These are phyloP conservation scores for Cyclopterus lumpus DNA, from an alignment of 2,797 vertebrate genomes.

Conservation along the genomic window DNA sequence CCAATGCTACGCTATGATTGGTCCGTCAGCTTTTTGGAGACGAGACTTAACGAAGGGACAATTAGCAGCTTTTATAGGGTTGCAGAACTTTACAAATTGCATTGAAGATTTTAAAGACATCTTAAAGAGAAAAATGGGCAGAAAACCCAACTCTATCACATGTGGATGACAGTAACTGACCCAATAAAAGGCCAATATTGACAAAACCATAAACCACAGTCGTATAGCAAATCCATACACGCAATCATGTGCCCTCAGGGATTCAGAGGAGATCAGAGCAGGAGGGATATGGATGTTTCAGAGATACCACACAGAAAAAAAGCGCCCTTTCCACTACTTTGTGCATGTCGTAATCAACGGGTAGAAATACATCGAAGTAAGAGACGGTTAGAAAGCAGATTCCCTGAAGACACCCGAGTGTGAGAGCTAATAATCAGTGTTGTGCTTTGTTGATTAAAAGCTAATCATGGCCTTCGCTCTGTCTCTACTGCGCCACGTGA, in stretches of 20 bases:
- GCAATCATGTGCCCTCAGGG: conserved; percentile 87
- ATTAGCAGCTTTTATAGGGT: neutral
- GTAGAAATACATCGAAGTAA: conserved; percentile 47
- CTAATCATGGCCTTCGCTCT: conserved; percentile 86
- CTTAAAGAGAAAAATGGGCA: neutral
- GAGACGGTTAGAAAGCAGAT: conserved; percentile 40
- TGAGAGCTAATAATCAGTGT: conserved; percentile 93
- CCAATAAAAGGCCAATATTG: conserved; percentile 13
- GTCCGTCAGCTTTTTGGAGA: neutral
- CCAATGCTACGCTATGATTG: neutral
- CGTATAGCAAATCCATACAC: neutral
- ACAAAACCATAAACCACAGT: conserved; percentile 15
- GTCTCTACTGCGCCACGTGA: conserved; percentile 59
- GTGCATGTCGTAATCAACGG: conserved; percentile 88
- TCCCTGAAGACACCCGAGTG: conserved; percentile 84
- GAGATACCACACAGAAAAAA: conserved; percentile 42
- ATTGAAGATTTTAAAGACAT: neutral
- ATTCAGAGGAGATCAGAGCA: conserved; percentile 82
- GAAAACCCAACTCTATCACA: neutral
- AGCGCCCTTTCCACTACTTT: conserved; percentile 70
- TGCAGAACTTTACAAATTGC: neutral
- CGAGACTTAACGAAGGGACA: neutral
- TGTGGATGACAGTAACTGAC: neutral
- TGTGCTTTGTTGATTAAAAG: conserved; percentile 93
- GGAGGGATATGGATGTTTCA: conserved; percentile 73